A percentile compares a stretch with the other conserved stretches of the same genome.
Conservation (phyloP, 2,113 vertebrate genomes). For the Pterocles gutturalis region DNA sequence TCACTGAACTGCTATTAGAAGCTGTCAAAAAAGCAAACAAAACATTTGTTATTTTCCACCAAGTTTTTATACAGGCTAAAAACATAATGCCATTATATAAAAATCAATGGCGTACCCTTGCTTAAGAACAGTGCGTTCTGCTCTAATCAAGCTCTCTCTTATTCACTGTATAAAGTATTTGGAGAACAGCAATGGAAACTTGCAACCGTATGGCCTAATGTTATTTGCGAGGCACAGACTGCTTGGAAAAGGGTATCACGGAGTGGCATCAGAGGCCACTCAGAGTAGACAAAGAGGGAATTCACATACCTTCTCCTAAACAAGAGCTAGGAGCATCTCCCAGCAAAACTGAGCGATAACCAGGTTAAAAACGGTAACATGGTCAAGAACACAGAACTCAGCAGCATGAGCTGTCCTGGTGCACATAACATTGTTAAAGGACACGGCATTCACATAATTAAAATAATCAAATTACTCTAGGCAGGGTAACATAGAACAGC, state of each 20-base stretch:
- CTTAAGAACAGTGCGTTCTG: neutral
- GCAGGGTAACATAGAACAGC: neutral
- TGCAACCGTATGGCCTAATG: too few species aligned
- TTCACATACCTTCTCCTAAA: neutral
- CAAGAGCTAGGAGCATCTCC: neutral
- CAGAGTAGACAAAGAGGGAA: neutral
- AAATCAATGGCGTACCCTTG: neutral
- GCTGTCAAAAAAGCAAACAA: slow-evolving; percentile 49
- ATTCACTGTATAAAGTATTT: neutral
- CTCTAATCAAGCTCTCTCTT: neutral
- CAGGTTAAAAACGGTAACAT: neutral
- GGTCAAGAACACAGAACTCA: neutral
- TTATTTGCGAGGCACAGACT: neutral
- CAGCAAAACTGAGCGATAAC: neutral
- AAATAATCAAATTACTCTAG: neutral
- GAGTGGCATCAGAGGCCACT: neutral
- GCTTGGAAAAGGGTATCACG: neutral
- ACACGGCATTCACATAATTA: neutral
- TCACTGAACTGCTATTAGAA: slow-evolving; percentile 12
- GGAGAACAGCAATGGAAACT: neutral
- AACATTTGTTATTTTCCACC: slow-evolving; percentile 1
- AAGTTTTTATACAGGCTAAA: slow-evolving; percentile 30
- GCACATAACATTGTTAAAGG: neutral
- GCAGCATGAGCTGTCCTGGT: accelerated
- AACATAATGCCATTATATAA: neutral